A percentile compares a stretch with the other conserved stretches of the same genome.
These are phyloP conservation scores for Alosa alosa DNA, from an alignment of 2,113 vertebrate genomes.

Conservation along the genomic window DNA sequence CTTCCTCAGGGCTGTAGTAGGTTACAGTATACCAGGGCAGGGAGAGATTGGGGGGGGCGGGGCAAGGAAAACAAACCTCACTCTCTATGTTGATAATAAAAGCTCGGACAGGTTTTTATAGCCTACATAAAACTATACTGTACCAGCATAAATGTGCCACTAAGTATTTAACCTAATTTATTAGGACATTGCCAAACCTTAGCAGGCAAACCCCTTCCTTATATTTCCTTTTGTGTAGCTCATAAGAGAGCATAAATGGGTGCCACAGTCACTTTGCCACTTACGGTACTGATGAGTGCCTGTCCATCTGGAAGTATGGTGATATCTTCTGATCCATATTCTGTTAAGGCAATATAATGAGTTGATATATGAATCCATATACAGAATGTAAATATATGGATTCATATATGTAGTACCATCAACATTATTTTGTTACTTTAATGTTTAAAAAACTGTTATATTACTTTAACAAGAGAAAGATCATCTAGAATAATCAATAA, in stretches of 20 bases:
- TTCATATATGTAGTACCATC: too few species aligned
- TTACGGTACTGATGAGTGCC: conserved; percentile 57
- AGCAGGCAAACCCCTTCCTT: neutral
- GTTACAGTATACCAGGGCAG: conserved; percentile 79
- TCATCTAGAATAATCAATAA: neutral
- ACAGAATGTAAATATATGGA: too few species aligned
- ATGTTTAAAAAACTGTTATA: too few species aligned
- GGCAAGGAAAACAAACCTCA: neutral
- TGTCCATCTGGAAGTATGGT: conserved; percentile 51
- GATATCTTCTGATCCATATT: conserved; percentile 56
- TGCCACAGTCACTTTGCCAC: neutral
- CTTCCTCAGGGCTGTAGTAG: conserved; percentile 84
- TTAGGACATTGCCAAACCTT: neutral
- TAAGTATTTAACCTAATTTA: too few species aligned
- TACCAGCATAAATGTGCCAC: neutral
- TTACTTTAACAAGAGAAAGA: neutral
- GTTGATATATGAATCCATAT: too few species aligned
- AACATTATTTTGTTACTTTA: too few species aligned
- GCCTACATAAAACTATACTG: neutral
- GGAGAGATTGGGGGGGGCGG: conserved; percentile 46
- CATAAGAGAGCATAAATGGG: neutral
- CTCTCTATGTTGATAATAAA: neutral
- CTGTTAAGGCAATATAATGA: conserved; percentile 30
- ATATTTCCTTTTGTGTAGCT: neutral
- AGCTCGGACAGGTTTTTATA: neutral